Conservation (phyloP, 2,888 invertebrate species). For the Elmis aenea region DNA sequence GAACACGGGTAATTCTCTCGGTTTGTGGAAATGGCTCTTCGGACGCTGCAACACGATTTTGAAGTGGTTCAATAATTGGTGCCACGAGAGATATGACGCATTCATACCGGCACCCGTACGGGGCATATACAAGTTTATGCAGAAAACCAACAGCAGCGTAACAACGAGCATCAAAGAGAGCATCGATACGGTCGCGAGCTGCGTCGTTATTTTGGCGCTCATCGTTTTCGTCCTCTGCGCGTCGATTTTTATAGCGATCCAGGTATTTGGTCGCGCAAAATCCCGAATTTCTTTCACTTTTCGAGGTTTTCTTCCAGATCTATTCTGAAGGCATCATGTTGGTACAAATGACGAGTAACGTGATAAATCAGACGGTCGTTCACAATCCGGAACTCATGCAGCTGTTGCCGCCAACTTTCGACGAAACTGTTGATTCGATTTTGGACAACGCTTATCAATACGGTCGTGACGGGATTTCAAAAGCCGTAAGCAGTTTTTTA, state of each 20-base stretch:
- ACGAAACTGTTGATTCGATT: slow-evolving; percentile 82
- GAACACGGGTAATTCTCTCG: slow-evolving; percentile 51
- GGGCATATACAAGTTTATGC: slow-evolving; percentile 67
- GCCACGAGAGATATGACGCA: slow-evolving; percentile 60
- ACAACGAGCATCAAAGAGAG: slow-evolving; percentile 65
- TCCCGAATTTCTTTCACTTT: neutral
- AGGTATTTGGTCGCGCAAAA: no score
- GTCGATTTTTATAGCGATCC: slow-evolving; percentile 76
- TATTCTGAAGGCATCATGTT: slow-evolving; percentile 93
- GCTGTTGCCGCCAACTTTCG: slow-evolving; percentile 79
- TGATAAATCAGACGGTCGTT: slow-evolving; percentile 83
- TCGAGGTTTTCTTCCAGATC: slow-evolving; percentile 62
- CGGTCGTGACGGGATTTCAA: slow-evolving; percentile 85
- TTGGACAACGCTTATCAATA: slow-evolving; percentile 91
- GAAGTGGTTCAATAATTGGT: slow-evolving; percentile 52
- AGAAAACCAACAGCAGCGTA: slow-evolving; percentile 58
- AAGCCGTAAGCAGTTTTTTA: slow-evolving; percentile 57
- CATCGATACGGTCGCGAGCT: slow-evolving; percentile 81
- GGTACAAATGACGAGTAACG: slow-evolving; percentile 80
- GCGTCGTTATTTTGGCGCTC: slow-evolving; percentile 80
- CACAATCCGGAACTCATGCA: slow-evolving; percentile 82
- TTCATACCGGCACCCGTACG: slow-evolving; percentile 71
- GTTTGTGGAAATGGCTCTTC: slow-evolving; percentile 50
- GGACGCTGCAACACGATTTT: slow-evolving; percentile 33
- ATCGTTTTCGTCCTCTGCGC: slow-evolving; percentile 73